A percentile compares a stretch with the other conserved stretches of the same genome.
These are phyloP conservation scores for Neotragus moschatus DNA, from an alignment of 2,113 vertebrate species.

Conservation along the genomic window DNA sequence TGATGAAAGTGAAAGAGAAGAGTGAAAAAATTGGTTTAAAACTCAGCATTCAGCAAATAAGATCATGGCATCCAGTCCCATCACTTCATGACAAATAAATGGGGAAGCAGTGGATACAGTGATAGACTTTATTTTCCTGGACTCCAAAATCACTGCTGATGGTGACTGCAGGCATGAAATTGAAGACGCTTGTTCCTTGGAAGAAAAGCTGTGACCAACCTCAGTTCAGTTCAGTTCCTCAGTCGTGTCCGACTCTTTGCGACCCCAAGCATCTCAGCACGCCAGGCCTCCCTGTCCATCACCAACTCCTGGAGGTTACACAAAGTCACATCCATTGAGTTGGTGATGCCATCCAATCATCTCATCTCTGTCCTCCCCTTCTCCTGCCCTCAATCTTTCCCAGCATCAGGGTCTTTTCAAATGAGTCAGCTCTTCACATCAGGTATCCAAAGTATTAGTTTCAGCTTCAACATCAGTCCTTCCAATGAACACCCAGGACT, in stretches of 20 bases:
- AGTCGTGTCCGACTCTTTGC: neutral
- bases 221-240: neutral
- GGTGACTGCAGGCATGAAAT: neutral
- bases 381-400: neutral
- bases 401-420: neutral
- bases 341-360: neutral
- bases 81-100: neutral
- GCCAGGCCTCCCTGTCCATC: neutral
- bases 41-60: neutral
- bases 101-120: neutral
- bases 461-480: neutral
- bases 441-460: neutral
- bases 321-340: neutral
- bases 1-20: neutral
- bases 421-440: neutral
- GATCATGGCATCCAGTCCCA: neutral
- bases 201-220: neutral
- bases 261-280: fast-evolving
- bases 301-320: neutral
- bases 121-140: neutral
- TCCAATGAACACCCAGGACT: neutral
- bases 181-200: neutral
- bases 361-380: neutral
- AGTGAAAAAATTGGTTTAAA: neutral
- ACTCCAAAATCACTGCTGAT: neutral